These are phyloP conservation scores for Venturia canescens DNA, from an alignment of 1,140 invertebrate species.

Conservation along the genomic window DNA sequence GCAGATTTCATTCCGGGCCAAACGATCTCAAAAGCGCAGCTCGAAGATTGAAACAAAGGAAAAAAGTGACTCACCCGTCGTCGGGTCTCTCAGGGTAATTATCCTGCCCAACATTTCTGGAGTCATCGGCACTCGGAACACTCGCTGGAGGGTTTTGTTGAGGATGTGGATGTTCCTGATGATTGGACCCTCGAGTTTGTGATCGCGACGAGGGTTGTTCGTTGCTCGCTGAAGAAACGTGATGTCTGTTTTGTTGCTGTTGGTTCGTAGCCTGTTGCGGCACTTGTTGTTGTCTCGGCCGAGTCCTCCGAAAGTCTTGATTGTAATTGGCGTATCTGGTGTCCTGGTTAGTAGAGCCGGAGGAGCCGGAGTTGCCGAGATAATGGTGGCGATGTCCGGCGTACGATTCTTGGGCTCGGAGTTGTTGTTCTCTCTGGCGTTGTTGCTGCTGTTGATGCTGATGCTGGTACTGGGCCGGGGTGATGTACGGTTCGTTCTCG, in stretches of 20 bases:
- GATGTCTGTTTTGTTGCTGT: slow-evolving; percentile 7
- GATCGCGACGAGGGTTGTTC: slow-evolving; percentile 26
- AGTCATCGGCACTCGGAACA: neutral
- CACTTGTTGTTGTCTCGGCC: slow-evolving; percentile 54
- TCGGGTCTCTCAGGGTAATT: slow-evolving; percentile 63
- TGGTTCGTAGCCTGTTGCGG: slow-evolving; percentile 40
- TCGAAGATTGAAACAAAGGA: neutral
- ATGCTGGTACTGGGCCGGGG: slow-evolving; percentile 60
- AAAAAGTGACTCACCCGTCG: slow-evolving; percentile 59
- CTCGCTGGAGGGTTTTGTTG: neutral
- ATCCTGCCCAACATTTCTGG: slow-evolving; percentile 52
- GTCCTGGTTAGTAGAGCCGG: slow-evolving; percentile 56
- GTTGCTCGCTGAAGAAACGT: slow-evolving; percentile 22
- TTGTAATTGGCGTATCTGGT: slow-evolving; percentile 60
- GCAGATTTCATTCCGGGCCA: too few species aligned
- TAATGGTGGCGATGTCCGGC: slow-evolving; percentile 44
- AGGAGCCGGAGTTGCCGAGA: slow-evolving; percentile 52
- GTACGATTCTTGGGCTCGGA: slow-evolving; percentile 48
- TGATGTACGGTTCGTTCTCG: slow-evolving; percentile 65
- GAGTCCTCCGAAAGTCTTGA: slow-evolving; percentile 61
- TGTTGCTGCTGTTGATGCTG: slow-evolving; percentile 57
- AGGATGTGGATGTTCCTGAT: neutral
- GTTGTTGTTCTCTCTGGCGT: slow-evolving; percentile 53
- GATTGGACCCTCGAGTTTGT: neutral
- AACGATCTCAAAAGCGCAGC: too few species aligned